Base-by-base conservation (phyloP, 2,888 invertebrate species). In the Cistogaster globosa region DNA sequence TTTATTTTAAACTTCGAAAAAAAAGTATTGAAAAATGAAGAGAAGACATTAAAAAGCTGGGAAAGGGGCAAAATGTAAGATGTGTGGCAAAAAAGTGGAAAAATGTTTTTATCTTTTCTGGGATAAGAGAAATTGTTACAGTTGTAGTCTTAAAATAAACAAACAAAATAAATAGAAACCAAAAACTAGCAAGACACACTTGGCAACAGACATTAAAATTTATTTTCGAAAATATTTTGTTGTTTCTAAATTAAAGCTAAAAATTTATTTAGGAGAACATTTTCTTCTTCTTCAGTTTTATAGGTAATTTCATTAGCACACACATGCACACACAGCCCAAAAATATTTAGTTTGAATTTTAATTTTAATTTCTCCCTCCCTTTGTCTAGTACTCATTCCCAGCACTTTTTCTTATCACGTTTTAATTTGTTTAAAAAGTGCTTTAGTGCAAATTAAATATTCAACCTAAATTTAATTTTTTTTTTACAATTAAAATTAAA, bases 381-480 rank as follows among this genome's bases (percentile, higher is more conserved):
- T 36, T 16, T 53, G 11, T 7, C 38, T 11, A 32, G 14, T 9
- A 14, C 26, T 18, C 26, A 8, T n/a, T n/a, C n/a, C n/a, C 2
- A 14, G 45, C 20, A 32, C 32, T 6, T 32, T 32, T 26, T 60
- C 51, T 60, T 42, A 60, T 74, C 80, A 74, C 53, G 60, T 80
- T 60, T 58, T 60, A 53, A 14, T 75, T 69, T 63, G 26, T 51
- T 65, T 65, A 12, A 16, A 4, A 32, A 32, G 32, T 32, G 8
- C 32, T 32, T 32, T 32, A 32, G 6, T 32, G 32, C 8, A 32
- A 38, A 60, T 32, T 72, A 76, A 63, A 82, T 53, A 42, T 71
- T 53, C 65, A 83, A 83, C 76, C 82, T 67, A 71, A 83, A 83
- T 83, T 83, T 71, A 69, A 82, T 65, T 82, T 76, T 0, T 32